phyloP scores from a whole-genome alignment of 1,140 invertebrate species.

The Temnothorax nylanderi region DNA sequence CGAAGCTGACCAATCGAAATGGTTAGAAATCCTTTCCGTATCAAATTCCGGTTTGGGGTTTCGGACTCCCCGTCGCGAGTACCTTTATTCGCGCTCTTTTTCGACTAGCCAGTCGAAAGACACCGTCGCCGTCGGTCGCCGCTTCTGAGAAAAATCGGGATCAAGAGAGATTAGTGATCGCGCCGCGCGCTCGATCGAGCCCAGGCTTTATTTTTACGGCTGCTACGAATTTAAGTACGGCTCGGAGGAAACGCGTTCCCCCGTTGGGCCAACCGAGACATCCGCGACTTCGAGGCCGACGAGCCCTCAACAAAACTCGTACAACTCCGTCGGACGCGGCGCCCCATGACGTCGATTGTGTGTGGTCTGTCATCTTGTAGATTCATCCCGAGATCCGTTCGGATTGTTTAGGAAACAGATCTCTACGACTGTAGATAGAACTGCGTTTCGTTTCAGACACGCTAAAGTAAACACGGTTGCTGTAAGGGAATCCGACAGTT shows the following conservation, averaged over 20 bases:
- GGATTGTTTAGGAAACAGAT: slow-evolving; percentile 72
- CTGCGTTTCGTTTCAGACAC: slow-evolving; percentile 52
- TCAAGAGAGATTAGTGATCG: slow-evolving; percentile 44
- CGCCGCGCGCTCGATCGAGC: slow-evolving; percentile 24
- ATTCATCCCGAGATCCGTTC: slow-evolving; percentile 69
- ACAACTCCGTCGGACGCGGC: slow-evolving; percentile 28
- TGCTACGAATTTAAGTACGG: slow-evolving; percentile 27
- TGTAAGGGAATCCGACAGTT: slow-evolving; percentile 49
- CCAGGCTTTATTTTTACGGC: slow-evolving; percentile 63
- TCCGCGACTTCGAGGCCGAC: slow-evolving; percentile 43
- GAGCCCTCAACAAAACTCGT: slow-evolving; percentile 39
- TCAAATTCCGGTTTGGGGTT: slow-evolving; percentile 43
- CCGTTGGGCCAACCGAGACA: slow-evolving; percentile 32
- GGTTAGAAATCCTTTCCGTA: slow-evolving; percentile 44
- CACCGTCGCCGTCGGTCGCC: neutral
- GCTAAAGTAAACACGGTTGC: slow-evolving; percentile 64
- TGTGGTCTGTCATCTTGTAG: slow-evolving; percentile 71
- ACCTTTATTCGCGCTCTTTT: slow-evolving; percentile 47
- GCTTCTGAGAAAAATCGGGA: slow-evolving; percentile 60
- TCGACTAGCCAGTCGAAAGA: slow-evolving; percentile 19
- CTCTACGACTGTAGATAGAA: neutral
- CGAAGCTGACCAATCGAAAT: slow-evolving; percentile 22
- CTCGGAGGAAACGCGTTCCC: slow-evolving; percentile 6
- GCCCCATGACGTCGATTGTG: slow-evolving; percentile 69
- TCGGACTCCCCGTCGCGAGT: slow-evolving; percentile 38